Evolutionary conservation across 2,113 vertebrate genomes (phyloP).

Genomic region (Cochlearius cochlearius): DNA sequence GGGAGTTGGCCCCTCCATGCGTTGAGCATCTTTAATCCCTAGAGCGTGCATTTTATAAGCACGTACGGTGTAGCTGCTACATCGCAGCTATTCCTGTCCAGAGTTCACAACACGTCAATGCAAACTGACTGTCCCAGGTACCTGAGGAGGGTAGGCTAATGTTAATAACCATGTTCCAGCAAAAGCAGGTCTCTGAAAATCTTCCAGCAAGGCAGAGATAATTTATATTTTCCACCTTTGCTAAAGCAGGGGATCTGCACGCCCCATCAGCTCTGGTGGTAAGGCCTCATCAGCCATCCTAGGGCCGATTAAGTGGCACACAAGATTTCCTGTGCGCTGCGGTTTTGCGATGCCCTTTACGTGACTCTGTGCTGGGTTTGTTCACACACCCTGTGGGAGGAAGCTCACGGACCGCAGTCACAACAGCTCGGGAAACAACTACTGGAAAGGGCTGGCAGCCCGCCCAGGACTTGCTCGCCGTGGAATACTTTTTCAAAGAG

Average conservation of each 20-base stretch:
- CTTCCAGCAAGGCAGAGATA: not conserved
- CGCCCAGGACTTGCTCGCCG: not conserved
- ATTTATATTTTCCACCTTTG: not conserved
- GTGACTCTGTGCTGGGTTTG: not conserved
- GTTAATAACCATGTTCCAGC: not conserved
- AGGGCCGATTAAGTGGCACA: fast-evolving
- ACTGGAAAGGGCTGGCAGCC: not conserved
- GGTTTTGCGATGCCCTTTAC: not conserved
- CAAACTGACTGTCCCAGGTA: not conserved
- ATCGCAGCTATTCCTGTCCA: not conserved
- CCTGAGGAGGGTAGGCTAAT: not conserved
- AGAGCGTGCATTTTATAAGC: not conserved
- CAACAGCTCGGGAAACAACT: not conserved
- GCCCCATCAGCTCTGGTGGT: not conserved
- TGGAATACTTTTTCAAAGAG: not conserved
- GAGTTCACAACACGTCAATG: not conserved
- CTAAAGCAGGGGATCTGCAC: not conserved
- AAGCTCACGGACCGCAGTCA: not conserved
- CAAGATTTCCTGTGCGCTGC: fast-evolving
- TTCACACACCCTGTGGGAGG: not conserved
- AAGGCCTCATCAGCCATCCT: not conserved
- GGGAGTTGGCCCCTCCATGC: not conserved
- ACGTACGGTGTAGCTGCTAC: not conserved
- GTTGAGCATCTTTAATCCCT: not conserved
- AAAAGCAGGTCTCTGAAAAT: not conserved